Evolutionary conservation across 2,113 vertebrate species (phyloP).

Genomic region (Axis porcinus): DNA sequence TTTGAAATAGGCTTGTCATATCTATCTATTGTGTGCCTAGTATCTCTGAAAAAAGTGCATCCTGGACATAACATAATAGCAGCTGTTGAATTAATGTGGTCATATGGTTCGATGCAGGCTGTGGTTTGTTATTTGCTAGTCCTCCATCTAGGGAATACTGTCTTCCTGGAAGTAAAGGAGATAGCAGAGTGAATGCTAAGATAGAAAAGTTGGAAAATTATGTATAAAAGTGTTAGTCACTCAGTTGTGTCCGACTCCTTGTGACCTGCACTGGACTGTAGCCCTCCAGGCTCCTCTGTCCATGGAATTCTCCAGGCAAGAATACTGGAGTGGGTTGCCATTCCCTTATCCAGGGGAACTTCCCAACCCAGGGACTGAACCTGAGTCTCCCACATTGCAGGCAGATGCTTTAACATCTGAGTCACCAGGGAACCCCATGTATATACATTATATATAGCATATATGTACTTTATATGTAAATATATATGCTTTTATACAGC

Average conservation of each 20-base stretch:
- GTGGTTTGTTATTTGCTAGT: background rate
- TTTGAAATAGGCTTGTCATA: background rate
- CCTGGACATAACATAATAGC: background rate
- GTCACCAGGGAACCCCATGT: background rate
- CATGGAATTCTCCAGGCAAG: background rate
- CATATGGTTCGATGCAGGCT: background rate
- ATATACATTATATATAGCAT: background rate
- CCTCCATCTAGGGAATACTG: background rate
- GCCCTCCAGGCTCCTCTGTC: background rate
- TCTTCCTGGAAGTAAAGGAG: background rate
- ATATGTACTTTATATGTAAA: background rate
- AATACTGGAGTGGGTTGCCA: background rate
- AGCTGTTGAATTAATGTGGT: background rate
- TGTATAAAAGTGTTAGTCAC: background rate
- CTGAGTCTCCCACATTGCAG: background rate
- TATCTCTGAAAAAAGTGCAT: background rate
- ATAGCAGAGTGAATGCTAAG: background rate
- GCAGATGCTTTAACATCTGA: background rate
- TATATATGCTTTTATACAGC: background rate
- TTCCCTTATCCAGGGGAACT: background rate
- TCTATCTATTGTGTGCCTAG: background rate
- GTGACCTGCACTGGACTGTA: background rate
- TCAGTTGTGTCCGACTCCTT: background rate
- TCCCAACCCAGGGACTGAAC: background rate
- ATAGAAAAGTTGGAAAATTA: background rate